Evolutionary conservation across 2,888 invertebrate genomes (phyloP).

Genomic region (Caenorhabditis macrosperma): DNA sequence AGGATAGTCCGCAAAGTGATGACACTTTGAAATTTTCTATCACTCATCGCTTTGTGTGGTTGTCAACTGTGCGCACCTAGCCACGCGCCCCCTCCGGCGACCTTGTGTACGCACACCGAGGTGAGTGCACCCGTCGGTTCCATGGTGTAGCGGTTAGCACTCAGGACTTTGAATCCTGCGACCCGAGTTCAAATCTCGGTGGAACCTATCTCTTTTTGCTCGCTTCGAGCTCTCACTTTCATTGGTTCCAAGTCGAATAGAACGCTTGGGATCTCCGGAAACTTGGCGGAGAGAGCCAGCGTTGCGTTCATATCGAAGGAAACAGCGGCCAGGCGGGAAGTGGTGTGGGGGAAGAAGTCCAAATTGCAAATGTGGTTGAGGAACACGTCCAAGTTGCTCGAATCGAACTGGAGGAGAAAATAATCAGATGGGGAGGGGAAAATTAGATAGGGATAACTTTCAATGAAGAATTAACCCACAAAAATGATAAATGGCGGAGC

Average conservation of each 20-base stretch:
- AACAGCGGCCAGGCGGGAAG: constrained; percentile 33
- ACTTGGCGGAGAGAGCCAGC: background rate
- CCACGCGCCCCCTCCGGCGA: background rate
- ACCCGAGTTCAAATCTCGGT: constrained; percentile 74
- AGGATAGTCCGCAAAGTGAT: too few species aligned
- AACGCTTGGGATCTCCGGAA: constrained; percentile 45
- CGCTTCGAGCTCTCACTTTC: constrained; percentile 14
- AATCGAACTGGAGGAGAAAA: constrained; percentile 46
- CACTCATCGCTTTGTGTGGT: too few species aligned
- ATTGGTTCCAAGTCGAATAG: constrained; percentile 36
- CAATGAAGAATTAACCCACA: too few species aligned
- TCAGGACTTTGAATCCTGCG: constrained; percentile 72
- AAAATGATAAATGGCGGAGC: background rate
- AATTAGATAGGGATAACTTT: too few species aligned
- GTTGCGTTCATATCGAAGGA: constrained; percentile 52
- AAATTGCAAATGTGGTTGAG: constrained; percentile 63
- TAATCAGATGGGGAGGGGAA: too few species aligned
- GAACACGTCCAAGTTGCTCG: constrained; percentile 49
- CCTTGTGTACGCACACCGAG: background rate
- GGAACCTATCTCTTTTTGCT: constrained; percentile 66
- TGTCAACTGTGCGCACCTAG: too few species aligned
- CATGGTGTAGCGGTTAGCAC: constrained; percentile 74
- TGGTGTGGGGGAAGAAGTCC: constrained; percentile 21
- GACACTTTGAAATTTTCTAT: too few species aligned
- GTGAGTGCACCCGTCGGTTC: constrained; percentile 32